Evolutionary conservation across 2,888 invertebrate genomes (phyloP), one percentile per base, ranked within the genome.

Genomic region (Megamerina dolium): DNA sequence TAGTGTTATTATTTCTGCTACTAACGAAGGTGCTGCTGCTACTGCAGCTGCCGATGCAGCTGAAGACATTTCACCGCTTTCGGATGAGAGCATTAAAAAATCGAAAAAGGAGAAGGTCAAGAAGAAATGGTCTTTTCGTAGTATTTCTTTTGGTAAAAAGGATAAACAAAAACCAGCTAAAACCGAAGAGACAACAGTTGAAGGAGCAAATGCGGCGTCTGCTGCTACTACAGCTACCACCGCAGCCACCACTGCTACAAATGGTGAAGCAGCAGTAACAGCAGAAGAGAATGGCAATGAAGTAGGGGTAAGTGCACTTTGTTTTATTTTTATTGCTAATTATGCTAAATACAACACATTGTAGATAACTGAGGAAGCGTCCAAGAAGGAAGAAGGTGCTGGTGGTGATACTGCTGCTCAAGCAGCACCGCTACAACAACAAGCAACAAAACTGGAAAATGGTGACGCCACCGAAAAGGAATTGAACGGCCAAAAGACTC

Each of bases 71-170:
- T 61, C 63, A 23, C 66, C 64, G 4, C 47, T 66, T 31, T 54
- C 61, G 8, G 64, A 64, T 45, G 62, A 74, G 66, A 68, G 64
- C 57, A 72, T 72, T 60, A 79, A 80, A 67, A 80, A 80, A 65
- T 75, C 80, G 52, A 82, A 82, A 65, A 82, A 82, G 65, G 82
- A 80, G 57, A 81, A 77, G 74, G 77, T 82, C 58, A 88, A 87
- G 80, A 88, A 87, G 80, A 88, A 88, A 77, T 89, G 87, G 87
- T 88, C 87, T 60, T 83, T 89, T 73, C 81, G 88, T 65, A 86
- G 83, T 66, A 84, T 89, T 75, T 87, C 87, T 66, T 89, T 89
- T 73, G 84, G 86, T 66, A 83, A 83, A 73, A 88, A 87, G 73
- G 89, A 89, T 68, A 89, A 88, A 76, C 83, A 81, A 58, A 89